Evolutionary conservation across 2,113 vertebrate species (phyloP), one percentile per base, ranked within the genome.

Genomic region (Zeus faber): DNA sequence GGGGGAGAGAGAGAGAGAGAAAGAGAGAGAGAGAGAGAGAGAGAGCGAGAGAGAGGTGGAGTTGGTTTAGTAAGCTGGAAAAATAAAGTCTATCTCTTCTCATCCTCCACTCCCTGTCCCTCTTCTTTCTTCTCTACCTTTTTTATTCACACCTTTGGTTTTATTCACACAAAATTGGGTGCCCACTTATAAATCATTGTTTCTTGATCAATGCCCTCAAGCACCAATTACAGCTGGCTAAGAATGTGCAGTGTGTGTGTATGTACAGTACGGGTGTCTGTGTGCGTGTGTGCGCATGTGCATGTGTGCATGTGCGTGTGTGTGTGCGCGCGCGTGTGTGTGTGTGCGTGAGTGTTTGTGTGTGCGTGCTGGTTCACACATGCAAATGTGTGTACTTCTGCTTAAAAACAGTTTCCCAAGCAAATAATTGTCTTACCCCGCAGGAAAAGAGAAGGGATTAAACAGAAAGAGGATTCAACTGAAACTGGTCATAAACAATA

Each of bases 121-220:
- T 45, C 27, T n/a, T 13, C 31, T 4, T 52, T 63, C 21, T 44
- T 48, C 20, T 25, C 11, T 31, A 18, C 17, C 8, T 52, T 25
- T 21, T 9, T 29, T 39, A 2, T 2, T 1, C 29, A n/a, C n/a
- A n/a, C n/a, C n/a, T n/a, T n/a, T n/a, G n/a, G n/a, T 52, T 58
- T 11, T 17, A 1, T 20, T 47, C 22, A 29, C 44, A n/a, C n/a
- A n/a, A n/a, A n/a, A n/a, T n/a, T 21, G 10, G 26, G 47, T 49
- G 31, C 18, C 47, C 31, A 46, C 14, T 21, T 3, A 29, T 8
- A 49, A 33, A 50, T 17, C 14, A 6, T 5, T 37, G 18, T 11
- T 35, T 41, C 31, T 3, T 17, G 6, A 57, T 48, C 22, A 52
- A 39, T 44, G 35, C n/a, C n/a, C n/a, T n/a, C n/a, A n/a, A n/a